Evolutionary conservation across 1,140 invertebrate species (phyloP).

Genomic region (Apis dorsata): DNA sequence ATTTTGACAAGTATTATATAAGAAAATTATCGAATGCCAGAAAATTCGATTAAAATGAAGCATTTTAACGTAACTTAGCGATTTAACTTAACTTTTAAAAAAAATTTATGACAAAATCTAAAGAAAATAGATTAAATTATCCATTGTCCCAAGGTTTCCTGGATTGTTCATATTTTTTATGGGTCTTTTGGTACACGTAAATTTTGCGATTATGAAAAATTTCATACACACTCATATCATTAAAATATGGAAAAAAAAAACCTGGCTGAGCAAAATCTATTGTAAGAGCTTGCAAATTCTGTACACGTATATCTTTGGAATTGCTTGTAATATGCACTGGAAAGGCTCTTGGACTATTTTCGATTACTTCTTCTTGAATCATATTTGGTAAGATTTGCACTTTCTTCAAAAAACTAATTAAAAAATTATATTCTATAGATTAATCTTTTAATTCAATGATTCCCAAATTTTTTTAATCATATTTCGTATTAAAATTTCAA

Average conservation of each 20-base stretch:
- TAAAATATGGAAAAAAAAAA: neutral
- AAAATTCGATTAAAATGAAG: no score
- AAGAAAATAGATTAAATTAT: neutral
- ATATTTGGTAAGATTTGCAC: neutral
- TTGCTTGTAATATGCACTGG: conserved; percentile 83
- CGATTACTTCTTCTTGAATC: conserved; percentile 62
- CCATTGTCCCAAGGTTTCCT: conserved; percentile 73
- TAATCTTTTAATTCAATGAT: neutral
- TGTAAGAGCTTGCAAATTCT: conserved; percentile 62
- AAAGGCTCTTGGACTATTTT: conserved; percentile 82
- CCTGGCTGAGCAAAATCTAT: neutral
- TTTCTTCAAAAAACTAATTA: neutral
- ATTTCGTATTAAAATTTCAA: no score
- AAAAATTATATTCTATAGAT: neutral
- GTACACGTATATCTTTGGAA: conserved; percentile 83
- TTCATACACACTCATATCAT: conserved; percentile 40
- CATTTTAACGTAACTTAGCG: neutral
- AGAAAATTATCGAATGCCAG: no score
- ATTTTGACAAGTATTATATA: no score
- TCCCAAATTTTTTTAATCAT: no score
- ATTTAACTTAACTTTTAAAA: neutral
- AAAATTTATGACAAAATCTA: no score
- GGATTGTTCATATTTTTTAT: conserved; percentile 76
- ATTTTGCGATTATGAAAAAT: conserved; percentile 78
- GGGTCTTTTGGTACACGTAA: conserved; percentile 78